phyloP scores from a whole-genome alignment of 2,797 vertebrate species.

The Clarias laeviceps region DNA sequence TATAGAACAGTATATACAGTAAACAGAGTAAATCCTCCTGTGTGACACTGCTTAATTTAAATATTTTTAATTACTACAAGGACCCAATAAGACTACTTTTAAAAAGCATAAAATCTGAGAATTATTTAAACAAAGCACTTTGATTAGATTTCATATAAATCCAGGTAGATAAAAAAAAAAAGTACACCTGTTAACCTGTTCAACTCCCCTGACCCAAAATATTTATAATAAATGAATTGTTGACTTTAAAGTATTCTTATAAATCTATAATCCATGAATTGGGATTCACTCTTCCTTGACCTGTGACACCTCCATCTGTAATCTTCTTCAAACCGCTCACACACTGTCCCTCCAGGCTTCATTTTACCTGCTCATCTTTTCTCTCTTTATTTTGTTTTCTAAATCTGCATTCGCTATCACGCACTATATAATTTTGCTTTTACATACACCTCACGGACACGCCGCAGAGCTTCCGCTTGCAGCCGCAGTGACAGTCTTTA shows the following conservation, averaged over 20 bases:
- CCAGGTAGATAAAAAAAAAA: background rate
- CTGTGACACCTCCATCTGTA: background rate
- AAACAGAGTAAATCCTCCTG: too few relatives aligned
- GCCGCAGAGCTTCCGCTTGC: background rate
- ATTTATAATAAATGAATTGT: background rate
- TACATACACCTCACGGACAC: background rate
- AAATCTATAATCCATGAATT: background rate
- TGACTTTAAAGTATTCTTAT: background rate
- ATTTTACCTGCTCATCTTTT: slow-evolving; percentile 15
- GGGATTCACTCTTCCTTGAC: background rate
- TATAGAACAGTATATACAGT: too few relatives aligned
- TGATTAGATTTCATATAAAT: background rate
- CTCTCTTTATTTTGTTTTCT: slow-evolving; percentile 2
- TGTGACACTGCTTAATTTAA: background rate
- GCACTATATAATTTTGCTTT: background rate
- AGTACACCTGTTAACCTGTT: too few relatives aligned
- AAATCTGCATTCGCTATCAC: background rate
- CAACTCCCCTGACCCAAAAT: background rate
- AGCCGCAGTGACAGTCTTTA: slow-evolving; percentile 22
- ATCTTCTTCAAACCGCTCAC: background rate
- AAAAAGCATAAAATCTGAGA: background rate
- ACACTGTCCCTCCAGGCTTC: slow-evolving; percentile 6
- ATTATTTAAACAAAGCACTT: background rate
- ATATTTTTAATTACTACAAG: background rate
- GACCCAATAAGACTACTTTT: background rate